These are phyloP conservation scores for Trachelipus rathkii DNA, from an alignment of 1,140 invertebrate species.

Conservation along the genomic window DNA sequence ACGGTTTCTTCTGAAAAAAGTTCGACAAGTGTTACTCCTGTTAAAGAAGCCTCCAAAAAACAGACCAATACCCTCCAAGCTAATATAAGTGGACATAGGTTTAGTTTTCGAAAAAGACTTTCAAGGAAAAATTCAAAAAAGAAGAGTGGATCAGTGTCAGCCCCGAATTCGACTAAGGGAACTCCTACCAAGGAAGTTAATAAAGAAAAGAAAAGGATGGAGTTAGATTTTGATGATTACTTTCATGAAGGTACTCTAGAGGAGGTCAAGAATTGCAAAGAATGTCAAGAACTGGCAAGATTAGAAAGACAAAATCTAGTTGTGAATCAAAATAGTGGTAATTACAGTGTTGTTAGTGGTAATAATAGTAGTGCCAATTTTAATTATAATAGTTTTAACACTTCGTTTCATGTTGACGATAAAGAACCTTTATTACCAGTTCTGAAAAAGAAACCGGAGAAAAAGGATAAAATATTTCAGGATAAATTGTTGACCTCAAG, in stretches of 20 bases:
- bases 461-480: not conserved
- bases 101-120: not conserved
- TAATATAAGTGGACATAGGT: not conserved
- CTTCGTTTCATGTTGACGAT: not conserved
- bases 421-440: not conserved
- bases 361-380: not conserved
- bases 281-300: not conserved
- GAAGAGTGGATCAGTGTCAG: not conserved
- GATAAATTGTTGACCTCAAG: not conserved
- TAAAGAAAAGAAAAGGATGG: not conserved
- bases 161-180: not conserved
- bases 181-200: not conserved
- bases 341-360: no score
- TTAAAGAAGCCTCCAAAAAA: not conserved
- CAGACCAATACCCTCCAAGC: not conserved
- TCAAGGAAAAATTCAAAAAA: not conserved
- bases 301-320: not conserved
- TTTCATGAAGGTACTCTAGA: not conserved
- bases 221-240: not conserved
- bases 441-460: not conserved
- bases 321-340: not conserved
- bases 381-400: not conserved
- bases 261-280: not conserved
- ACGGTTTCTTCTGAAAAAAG: not conserved
- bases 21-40: not conserved